A percentile compares a stretch with the other conserved stretches of the same genome.
Conservation (phyloP, 2,888 invertebrate species). For the Amiota communis region DNA sequence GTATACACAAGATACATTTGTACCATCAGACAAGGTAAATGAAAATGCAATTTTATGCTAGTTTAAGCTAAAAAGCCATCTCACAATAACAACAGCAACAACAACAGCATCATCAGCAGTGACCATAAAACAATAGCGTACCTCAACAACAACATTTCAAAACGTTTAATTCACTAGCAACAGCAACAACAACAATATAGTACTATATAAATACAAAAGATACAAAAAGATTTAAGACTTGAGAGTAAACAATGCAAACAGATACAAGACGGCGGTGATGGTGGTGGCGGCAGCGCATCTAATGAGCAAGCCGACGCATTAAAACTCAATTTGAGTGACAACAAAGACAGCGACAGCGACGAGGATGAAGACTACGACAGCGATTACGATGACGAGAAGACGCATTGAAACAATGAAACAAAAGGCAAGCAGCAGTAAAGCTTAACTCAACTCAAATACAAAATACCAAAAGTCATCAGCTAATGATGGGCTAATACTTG, state of each 20-base stretch:
- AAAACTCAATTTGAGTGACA: conserved; percentile 58
- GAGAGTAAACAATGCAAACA: background rate
- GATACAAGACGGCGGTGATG: background rate
- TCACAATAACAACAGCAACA: background rate
- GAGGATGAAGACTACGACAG: conserved; percentile 28
- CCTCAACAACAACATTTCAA: background rate
- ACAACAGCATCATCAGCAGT: background rate
- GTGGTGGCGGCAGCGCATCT: conserved; percentile 19
- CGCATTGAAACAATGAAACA: background rate
- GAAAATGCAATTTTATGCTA: conserved; percentile 45
- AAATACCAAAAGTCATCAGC: conserved; percentile 6
- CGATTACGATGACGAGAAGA: background rate
- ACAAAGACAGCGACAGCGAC: conserved; percentile 1
- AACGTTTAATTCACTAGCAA: background rate
- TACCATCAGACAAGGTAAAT: conserved; percentile 35
- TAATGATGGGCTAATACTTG: background rate
- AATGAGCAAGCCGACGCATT: conserved; percentile 51
- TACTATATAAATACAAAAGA: background rate
- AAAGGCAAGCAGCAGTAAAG: background rate
- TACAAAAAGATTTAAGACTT: background rate
- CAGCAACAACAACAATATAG: conserved; percentile 10
- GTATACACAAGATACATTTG: background rate
- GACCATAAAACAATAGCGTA: background rate
- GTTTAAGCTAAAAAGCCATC: conserved; percentile 6
- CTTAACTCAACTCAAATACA: too few species aligned